These are phyloP conservation scores for Mantis religiosa DNA, from an alignment of 2,888 invertebrate species.

Conservation along the genomic window DNA sequence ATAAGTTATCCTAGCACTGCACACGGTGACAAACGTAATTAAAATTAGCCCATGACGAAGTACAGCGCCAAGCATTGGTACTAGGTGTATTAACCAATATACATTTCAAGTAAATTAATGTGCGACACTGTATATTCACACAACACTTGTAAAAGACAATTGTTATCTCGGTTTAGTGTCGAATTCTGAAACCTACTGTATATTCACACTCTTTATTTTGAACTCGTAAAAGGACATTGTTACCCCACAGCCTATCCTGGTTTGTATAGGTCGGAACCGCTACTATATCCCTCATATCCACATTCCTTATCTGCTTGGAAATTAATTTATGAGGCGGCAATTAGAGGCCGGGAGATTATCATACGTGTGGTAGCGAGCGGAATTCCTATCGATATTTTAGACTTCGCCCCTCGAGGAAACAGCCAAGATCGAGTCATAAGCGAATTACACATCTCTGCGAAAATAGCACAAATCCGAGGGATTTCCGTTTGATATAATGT, in stretches of 20 bases:
- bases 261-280: not conserved
- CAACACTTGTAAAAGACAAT: too few relatives aligned
- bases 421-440: not conserved
- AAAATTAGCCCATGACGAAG: too few relatives aligned
- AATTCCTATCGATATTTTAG: not conserved
- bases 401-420: not conserved
- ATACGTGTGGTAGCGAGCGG: not conserved
- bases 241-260: not conserved
- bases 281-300: not conserved
- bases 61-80: too few relatives aligned
- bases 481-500: too few relatives aligned
- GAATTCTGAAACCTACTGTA: too few relatives aligned
- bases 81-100: too few relatives aligned
- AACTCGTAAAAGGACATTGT: not conserved
- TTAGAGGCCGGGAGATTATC: not conserved
- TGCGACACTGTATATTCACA: too few relatives aligned
- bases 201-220: not conserved
- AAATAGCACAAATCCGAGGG: not conserved
- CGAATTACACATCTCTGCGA: not conserved
- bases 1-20: too few relatives aligned
- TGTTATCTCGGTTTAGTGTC: too few relatives aligned
- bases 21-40: too few relatives aligned
- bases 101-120: too few relatives aligned
- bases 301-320: not conserved
- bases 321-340: not conserved